These are phyloP conservation scores for Mechanitis mazaeus DNA, from an alignment of 2,888 invertebrate genomes.

Conservation along the genomic window DNA sequence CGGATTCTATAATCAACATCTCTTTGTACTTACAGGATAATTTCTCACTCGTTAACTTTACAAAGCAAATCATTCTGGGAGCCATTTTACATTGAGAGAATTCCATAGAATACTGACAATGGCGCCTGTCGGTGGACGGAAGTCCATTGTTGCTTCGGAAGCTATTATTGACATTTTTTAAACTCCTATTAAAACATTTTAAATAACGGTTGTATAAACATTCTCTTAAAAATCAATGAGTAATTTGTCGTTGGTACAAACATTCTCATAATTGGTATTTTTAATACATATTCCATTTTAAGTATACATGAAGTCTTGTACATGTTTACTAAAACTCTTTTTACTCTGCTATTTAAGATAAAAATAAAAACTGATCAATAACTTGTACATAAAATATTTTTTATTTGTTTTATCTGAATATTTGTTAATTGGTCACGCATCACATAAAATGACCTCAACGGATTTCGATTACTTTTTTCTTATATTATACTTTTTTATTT, in stretches of 20 bases:
- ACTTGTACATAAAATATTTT: not conserved
- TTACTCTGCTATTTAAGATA: no score
- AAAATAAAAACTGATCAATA: no score
- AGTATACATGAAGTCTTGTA: no score
- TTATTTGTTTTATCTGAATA: not conserved
- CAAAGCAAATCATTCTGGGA: conserved; percentile 60
- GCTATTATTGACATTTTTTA: conserved; percentile 71
- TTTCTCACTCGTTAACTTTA: conserved; percentile 56
- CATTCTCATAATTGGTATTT: not conserved
- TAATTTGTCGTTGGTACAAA: conserved; percentile 17
- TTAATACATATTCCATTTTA: no score
- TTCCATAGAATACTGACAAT: conserved; percentile 64
- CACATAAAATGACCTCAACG: no score
- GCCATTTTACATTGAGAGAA: conserved; percentile 64
- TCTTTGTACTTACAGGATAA: conserved; percentile 43
- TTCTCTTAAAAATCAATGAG: conserved; percentile 26
- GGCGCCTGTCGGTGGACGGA: conserved; percentile 62
- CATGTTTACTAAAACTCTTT: no score
- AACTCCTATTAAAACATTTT: conserved; percentile 59
- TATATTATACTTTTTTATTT: no score
- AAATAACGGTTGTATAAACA: conserved; percentile 22
- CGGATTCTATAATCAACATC: no score
- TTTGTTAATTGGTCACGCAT: not conserved
- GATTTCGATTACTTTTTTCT: no score
- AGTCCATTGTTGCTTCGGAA: conserved; percentile 68